Evolutionary conservation across 2,113 vertebrate species (phyloP).

Genomic region (Sminthopsis crassicaudata): DNA sequence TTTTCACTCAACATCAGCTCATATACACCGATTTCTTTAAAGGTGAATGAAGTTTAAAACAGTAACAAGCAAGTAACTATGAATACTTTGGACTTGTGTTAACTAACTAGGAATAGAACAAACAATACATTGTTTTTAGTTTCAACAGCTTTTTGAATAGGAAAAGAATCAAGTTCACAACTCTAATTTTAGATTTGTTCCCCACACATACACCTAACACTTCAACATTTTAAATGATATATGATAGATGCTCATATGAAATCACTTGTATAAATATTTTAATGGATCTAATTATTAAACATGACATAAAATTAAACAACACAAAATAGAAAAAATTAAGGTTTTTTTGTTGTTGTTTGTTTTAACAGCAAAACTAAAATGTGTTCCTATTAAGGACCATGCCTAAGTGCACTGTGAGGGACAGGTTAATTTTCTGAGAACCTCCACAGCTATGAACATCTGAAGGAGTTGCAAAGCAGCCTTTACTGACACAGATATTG

Average conservation of each 20-base stretch:
- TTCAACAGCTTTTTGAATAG: constrained; percentile 1
- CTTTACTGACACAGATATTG: no score
- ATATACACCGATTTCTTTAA: neutral
- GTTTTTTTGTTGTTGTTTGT: neutral
- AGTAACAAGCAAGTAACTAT: neutral
- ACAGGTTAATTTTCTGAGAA: no score
- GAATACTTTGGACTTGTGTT: neutral
- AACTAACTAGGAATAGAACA: neutral
- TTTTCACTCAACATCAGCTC: no score
- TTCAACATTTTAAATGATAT: neutral
- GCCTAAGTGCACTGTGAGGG: no score
- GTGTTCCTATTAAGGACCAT: neutral
- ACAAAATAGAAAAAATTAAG: no score
- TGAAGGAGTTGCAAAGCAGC: no score
- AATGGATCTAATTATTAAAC: neutral
- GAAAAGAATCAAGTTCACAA: neutral
- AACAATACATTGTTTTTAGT: neutral
- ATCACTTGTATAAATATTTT: neutral
- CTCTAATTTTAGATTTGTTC: neutral
- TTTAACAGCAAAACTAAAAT: neutral
- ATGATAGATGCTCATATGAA: neutral
- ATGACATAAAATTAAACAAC: neutral
- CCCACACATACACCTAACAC: neutral
- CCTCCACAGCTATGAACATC: no score
- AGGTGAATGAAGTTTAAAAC: neutral